Base-by-base conservation (phyloP, 2,888 invertebrate genomes). In the Deilephila porcellus region DNA sequence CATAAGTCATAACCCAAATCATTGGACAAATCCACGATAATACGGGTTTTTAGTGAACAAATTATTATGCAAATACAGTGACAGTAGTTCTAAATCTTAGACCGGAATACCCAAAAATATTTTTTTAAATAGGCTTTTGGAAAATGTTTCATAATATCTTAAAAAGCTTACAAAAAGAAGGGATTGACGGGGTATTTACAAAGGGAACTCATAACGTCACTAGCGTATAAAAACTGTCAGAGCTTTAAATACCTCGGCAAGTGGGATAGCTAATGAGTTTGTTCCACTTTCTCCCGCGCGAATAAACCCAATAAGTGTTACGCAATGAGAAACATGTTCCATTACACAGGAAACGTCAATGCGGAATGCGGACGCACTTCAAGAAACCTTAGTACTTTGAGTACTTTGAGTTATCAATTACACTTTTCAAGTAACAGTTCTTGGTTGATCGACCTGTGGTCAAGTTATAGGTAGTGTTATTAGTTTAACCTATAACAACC, bases 351-450 rank as follows among this genome's bases (percentile, higher is more conserved):
- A 67, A 67, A 67, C 45, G 67, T 67, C 52, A 52, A 52, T 52
- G 14, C 67, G 67, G 52, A 67, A 67, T 67, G 67, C 67, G 67
- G 67, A 67, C 45, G 52, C 25, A 52, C 45, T 67, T 64, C 67
- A 52, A 67, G 45, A 67, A 25, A 67, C 52, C 45, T 67, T 67
- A 7, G 63, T 19, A n/a, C 63, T n/a, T 63, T 34, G n/a, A 7
- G 63, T 19, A n/a, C 63, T n/a, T 63, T 34, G n/a, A 67, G 52
- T 52, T 67, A 45, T 25, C 45, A 52, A 34, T 64, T 67, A 67
- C 67, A 52, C 67, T 17, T 67, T 52, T 67, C 11, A 52, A 45
- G 25, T 67, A 32, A 63, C n/a, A 64, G 64, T 37, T 64, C n/a
- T 37, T 4, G 37, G 32, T 64, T n/a, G 4, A 56, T n/a, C n/a